Evolutionary conservation across 2,113 vertebrate genomes (phyloP).

Genomic region (Eolophus roseicapilla): DNA sequence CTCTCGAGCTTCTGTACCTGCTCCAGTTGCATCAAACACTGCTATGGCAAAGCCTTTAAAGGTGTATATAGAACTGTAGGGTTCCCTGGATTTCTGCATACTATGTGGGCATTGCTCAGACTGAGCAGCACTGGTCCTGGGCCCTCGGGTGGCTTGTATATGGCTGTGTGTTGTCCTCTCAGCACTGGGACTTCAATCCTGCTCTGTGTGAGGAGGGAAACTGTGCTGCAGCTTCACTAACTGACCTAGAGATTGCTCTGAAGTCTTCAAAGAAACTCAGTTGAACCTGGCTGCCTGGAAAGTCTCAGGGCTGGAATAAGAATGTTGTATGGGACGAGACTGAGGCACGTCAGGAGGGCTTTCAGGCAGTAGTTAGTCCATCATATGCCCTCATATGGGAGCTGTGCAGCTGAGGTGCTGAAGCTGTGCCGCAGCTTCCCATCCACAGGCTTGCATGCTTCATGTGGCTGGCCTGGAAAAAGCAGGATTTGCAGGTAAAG

Average conservation of each 20-base stretch:
- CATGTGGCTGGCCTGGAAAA: background rate
- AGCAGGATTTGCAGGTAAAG: background rate
- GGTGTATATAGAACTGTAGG: background rate
- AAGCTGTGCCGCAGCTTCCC: background rate
- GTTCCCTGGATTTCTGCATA: background rate
- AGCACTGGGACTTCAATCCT: background rate
- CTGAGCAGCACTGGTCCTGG: background rate
- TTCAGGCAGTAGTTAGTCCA: background rate
- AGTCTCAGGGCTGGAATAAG: background rate
- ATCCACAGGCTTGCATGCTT: background rate
- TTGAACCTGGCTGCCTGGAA: background rate
- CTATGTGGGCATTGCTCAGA: background rate
- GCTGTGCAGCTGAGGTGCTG: background rate
- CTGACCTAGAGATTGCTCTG: background rate
- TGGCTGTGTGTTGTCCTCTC: fast-evolving
- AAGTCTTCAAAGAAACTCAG: background rate
- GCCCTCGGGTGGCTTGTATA: background rate
- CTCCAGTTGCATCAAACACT: background rate
- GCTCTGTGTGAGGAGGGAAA: background rate
- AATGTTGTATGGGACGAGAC: background rate
- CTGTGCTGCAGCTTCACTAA: background rate
- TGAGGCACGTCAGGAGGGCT: background rate
- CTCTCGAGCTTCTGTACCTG: background rate
- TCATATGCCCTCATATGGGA: background rate
- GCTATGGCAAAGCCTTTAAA: background rate